These are phyloP conservation scores for Melitaea cinxia DNA, from an alignment of 1,140 invertebrate genomes.

Conservation along the genomic window DNA sequence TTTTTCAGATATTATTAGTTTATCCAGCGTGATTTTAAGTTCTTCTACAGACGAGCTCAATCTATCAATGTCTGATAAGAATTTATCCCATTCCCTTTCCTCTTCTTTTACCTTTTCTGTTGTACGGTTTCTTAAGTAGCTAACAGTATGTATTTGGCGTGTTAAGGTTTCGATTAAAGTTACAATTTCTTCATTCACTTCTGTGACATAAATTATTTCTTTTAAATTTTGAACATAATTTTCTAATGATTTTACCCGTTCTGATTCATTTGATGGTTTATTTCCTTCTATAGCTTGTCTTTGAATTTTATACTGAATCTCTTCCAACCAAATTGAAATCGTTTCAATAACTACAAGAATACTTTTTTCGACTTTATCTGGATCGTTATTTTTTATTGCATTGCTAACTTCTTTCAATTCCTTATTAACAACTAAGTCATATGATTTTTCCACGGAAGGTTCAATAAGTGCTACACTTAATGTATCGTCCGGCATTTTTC, in stretches of 20 bases:
- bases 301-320: constrained; percentile 90
- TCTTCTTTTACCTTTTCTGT: constrained; percentile 83
- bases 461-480: constrained; percentile 74
- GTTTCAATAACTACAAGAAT: constrained; percentile 89
- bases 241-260: constrained; percentile 58
- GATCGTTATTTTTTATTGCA: constrained; percentile 85
- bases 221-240: constrained; percentile 64
- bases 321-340: constrained; percentile 91
- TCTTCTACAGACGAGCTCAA: constrained; percentile 81
- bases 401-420: constrained; percentile 84
- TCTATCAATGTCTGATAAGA: constrained; percentile 83
- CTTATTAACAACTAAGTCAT: constrained; percentile 79
- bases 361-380: constrained; percentile 84
- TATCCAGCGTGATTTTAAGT: constrained; percentile 81
- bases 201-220: constrained; percentile 65
- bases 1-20: constrained; percentile 83
- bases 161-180: constrained; percentile 72
- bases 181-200: constrained; percentile 73
- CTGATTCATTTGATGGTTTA: constrained; percentile 53
- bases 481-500: constrained; percentile 56
- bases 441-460: constrained; percentile 73
- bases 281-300: constrained; percentile 55
- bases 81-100: constrained; percentile 87
- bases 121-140: constrained; percentile 84
- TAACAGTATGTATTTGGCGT: constrained; percentile 81